Evolutionary conservation across 2,888 invertebrate species (phyloP).

Genomic region (Dryobota labecula): DNA sequence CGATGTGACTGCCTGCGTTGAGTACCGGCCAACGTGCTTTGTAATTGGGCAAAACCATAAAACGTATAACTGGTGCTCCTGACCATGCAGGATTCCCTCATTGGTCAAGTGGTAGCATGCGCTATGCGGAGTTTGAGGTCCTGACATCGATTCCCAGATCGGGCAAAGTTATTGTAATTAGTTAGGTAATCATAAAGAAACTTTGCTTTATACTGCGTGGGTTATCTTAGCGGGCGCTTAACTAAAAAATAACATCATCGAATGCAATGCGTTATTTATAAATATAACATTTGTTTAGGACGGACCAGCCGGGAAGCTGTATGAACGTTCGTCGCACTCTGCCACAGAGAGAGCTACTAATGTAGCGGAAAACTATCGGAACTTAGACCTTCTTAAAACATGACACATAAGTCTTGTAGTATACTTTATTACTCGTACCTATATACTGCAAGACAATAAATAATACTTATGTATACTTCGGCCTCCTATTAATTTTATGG

Average conservation of each 20-base stretch:
- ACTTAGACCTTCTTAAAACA: background rate
- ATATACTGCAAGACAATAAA: background rate
- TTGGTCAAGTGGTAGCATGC: background rate
- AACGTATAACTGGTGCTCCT: background rate
- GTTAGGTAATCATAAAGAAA: background rate
- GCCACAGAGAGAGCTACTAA: background rate
- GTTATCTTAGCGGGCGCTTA: background rate
- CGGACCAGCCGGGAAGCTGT: constrained; percentile 6
- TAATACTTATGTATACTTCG: background rate
- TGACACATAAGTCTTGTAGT: no score
- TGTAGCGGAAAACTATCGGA: background rate
- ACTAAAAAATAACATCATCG: background rate
- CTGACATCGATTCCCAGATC: background rate
- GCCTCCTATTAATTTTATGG: background rate
- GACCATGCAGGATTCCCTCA: background rate
- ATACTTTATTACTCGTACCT: no score
- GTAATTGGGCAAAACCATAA: background rate
- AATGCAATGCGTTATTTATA: constrained; percentile 6
- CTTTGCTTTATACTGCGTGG: constrained; percentile 7
- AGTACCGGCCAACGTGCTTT: background rate
- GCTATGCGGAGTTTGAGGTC: background rate
- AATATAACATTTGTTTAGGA: background rate
- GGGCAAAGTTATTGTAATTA: background rate
- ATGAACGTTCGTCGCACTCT: background rate
- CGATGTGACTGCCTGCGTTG: background rate